Conservation (phyloP, 92 coral and sea anemone genomes). For the Siderastrea radians region DNA sequence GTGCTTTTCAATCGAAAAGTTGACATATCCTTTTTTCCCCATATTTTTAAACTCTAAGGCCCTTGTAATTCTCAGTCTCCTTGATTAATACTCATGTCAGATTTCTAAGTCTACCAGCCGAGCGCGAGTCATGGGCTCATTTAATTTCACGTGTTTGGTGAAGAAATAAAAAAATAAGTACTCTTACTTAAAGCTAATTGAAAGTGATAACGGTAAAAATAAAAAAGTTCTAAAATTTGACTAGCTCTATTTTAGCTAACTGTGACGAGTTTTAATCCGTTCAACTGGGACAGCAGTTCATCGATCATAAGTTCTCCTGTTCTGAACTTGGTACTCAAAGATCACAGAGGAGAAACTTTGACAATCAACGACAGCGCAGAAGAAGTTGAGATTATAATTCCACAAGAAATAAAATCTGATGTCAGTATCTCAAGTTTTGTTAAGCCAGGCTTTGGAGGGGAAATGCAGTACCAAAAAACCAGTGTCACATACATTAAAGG, state of each 20-base stretch:
- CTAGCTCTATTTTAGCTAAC: slow-evolving; percentile 60
- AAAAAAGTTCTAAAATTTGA: not conserved
- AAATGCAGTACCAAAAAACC: slow-evolving; percentile 56
- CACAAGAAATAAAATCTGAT: not conserved
- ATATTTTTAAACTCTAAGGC: too few species aligned
- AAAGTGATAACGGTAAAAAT: too few species aligned
- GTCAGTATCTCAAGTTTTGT: slow-evolving; percentile 23
- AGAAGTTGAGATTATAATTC: slow-evolving; percentile 67
- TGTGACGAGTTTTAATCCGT: slow-evolving; percentile 61
- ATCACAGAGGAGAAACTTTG: slow-evolving; percentile 56
- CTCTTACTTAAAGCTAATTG: too few species aligned
- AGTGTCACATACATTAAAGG: too few species aligned
- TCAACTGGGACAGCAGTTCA: slow-evolving; percentile 73
- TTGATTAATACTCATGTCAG: too few species aligned
- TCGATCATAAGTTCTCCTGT: slow-evolving; percentile 45
- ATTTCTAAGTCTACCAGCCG: too few species aligned
- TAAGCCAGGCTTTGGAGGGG: slow-evolving; percentile 48
- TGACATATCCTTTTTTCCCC: too few species aligned
- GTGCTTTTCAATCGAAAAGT: too few species aligned
- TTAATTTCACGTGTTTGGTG: too few species aligned
- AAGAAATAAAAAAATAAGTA: too few species aligned
- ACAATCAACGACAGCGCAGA: slow-evolving; percentile 43
- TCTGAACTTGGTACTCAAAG: slow-evolving; percentile 52
- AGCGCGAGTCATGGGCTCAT: too few species aligned
- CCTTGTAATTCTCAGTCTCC: too few species aligned